Evolutionary conservation across 2,113 vertebrate genomes (phyloP).

Genomic region (Rhipidura dahli): DNA sequence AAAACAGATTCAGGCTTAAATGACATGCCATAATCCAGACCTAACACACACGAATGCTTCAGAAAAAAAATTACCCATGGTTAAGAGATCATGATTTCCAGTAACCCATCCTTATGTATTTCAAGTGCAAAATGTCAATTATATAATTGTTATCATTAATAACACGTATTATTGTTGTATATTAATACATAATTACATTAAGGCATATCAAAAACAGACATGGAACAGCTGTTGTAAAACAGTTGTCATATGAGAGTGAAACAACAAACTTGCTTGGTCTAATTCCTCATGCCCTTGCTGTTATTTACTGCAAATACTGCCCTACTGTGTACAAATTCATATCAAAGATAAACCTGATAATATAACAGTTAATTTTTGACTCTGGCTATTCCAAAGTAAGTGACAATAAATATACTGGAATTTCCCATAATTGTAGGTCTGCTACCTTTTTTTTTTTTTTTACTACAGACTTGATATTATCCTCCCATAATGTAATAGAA

Average conservation of each 20-base stretch:
- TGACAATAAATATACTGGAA: not conserved
- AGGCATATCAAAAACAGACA: not conserved
- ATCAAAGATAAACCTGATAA: not conserved
- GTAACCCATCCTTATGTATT: not conserved
- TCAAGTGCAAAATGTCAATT: not conserved
- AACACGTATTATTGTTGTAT: not conserved
- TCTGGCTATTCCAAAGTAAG: not conserved
- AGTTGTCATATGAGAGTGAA: not conserved
- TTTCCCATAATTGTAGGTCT: not conserved
- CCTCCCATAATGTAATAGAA: not conserved
- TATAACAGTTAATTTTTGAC: not conserved
- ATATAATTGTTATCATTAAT: not conserved
- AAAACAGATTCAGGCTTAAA: not conserved
- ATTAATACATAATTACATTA: not conserved
- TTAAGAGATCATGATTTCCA: not conserved
- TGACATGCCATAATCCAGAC: not conserved
- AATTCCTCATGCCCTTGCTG: rapidly evolving
- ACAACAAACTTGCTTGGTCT: not conserved
- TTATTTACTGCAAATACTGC: not conserved
- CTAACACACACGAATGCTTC: not conserved
- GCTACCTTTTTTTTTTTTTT: not conserved
- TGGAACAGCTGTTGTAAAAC: not conserved
- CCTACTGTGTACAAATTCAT: not conserved
- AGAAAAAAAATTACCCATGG: not conserved
- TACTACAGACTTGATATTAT: rapidly evolving